Conservation (phyloP, 2,797 vertebrate species). For the Eulemur coronatus region DNA sequence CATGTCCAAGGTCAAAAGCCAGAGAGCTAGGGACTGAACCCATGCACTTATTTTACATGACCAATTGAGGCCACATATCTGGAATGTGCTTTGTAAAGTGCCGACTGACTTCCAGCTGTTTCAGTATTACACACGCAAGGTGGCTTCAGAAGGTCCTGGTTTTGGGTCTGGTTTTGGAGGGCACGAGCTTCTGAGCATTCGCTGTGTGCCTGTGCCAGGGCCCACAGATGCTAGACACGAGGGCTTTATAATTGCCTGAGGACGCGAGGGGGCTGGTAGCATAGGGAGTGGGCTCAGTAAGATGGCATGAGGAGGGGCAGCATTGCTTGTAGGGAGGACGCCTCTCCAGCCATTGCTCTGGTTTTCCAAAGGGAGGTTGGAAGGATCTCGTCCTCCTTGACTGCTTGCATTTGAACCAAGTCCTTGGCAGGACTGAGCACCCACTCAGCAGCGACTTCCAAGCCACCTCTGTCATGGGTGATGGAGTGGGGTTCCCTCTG, state of each 20-base stretch:
- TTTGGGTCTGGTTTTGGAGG: neutral
- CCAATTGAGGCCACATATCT: neutral
- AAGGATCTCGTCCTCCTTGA: neutral
- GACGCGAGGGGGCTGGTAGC: neutral
- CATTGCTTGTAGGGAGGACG: neutral
- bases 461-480: neutral
- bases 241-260: neutral
- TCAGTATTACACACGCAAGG: neutral
- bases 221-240: neutral
- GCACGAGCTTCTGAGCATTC: neutral
- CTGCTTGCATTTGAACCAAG: neutral
- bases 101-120: neutral
- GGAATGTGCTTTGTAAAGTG: neutral
- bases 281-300: neutral
- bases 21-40: neutral
- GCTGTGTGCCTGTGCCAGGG: neutral
- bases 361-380: conserved; percentile 34
- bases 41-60: neutral
- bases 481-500: neutral
- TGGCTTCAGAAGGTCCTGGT: neutral
- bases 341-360: neutral
- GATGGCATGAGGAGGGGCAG: neutral
- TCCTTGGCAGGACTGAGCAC: neutral
- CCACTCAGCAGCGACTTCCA: neutral
- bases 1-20: neutral